Evolutionary conservation across 2,888 invertebrate genomes (phyloP), one percentile per base, ranked within the genome.

Genomic region (Autographa pulchrina): DNA sequence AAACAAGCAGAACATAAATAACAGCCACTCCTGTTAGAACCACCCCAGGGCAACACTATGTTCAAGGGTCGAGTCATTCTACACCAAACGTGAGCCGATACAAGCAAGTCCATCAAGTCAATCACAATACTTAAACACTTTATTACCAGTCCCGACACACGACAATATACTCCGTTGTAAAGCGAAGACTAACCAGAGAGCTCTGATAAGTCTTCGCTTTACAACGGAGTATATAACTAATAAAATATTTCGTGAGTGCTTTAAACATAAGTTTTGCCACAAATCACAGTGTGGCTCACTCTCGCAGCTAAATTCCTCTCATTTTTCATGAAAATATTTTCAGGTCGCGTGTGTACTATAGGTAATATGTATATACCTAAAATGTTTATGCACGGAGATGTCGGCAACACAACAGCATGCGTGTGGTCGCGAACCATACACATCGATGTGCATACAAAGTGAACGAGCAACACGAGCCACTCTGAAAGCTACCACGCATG

Each of bases 291-390:
- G 25, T 13, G 11, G 5, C 13, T 38, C 2, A 20, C 13, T 11
- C 9, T 0, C 8, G 56, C 48, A 58, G 14, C 58, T 74, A 64
- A 70, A 77, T 68, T 25, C 25, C 25, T 25, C 25, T 25, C 68
- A 70, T 70, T 62, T 70, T 68, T 32, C 58, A 43, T 43, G 41
- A 69, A 71, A 74, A 77, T 32, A 68, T 68, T 66, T 65, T 67
- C 62, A 35, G 48, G 58, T 66, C 59, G 59, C 70, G 68, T 78
- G 32, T 35, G 13, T 59, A 11, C 3, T 3, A 4, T 54, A 65
- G 20, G 25, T 25, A 25, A 25, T 32, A n/a, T 25, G 25, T 16
- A n/a, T 48, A n/a, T 25, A 1, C 25, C 25, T 25, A 25, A 25
- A 25, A 25, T 25, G 25, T 25, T 25, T 25, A 18, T 13, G 25